Evolutionary conservation across 2,797 vertebrate species (phyloP), one percentile per base, ranked within the genome.

Genomic region (Lindbergichthys nudifrons): DNA sequence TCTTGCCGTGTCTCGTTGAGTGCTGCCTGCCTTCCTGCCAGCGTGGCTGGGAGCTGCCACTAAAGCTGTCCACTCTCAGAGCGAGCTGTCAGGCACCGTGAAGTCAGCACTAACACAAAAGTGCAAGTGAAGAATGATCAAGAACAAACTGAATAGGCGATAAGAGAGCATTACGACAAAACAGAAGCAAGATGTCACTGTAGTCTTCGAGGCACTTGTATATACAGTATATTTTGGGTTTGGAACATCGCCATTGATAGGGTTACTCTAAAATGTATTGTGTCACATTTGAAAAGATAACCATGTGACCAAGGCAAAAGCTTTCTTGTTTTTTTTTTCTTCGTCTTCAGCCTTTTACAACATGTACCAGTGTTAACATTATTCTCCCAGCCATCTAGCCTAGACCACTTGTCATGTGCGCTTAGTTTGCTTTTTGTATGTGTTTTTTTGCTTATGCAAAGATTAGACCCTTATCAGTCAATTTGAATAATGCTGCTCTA

Each of bases 21-120:
- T 45, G 50, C 56, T 74, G 54, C 32, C 58, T 63, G 50, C 39
- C 46, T 45, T 36, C 32, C 32, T 36, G 48, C 26, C 53, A 15
- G 26, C 16, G 32, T 51, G 36, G 41, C 61, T 77, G 19, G 51
- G 30, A 70, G 59, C 76, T 82, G 67, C 46, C 52, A 65, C 65
- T 63, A 53, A 84, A 73, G 72, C 48, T 68, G 53, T 67, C 69
- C 58, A 62, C 6, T 58, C 47, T 71, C 43, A 73, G 53, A 48
- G 12, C 51, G 41, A 45, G 70, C 26, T 68, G 30, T 39, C 72
- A 67, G 68, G 54, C 59, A n/a, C 32, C 58, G 32, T 52, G 41
- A 83, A 63, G 67, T 81, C 61, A 68, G 65, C 75, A 51, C 46
- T 50, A 57, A 58, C 23, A 50, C 21, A 68, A 78, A 79, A 76